A percentile compares a stretch with the other conserved stretches of the same genome.
Conservation (phyloP, 2,888 invertebrate species). For the Euproctis similis region DNA sequence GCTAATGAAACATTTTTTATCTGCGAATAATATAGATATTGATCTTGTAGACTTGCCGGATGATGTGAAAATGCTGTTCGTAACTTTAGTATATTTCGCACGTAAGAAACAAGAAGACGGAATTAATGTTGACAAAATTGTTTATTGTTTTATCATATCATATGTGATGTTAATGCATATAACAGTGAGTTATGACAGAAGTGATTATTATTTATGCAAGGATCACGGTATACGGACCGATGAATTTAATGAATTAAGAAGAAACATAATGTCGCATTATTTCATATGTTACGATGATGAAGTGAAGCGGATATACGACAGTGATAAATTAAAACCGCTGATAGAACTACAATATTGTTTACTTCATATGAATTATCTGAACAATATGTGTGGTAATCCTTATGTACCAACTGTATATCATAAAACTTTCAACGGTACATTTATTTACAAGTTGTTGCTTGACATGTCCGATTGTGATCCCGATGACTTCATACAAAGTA, state of each 20-base stretch:
- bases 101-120: conserved; percentile 14
- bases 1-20: conserved; percentile 15
- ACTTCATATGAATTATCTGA: conserved; percentile 31
- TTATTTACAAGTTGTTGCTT: conserved; percentile 26
- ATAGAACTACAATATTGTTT: conserved; percentile 33
- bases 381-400: conserved; percentile 30
- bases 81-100: conserved; percentile 30
- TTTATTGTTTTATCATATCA: conserved; percentile 26
- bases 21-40: conserved; percentile 10
- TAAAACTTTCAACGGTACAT: conserved; percentile 30
- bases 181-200: not conserved
- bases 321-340: conserved; percentile 17
- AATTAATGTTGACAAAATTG: conserved; percentile 13
- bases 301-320: conserved; percentile 15
- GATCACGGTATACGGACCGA: not conserved
- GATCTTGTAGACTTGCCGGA: conserved; percentile 18
- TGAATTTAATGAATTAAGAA: not conserved
- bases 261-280: too few species aligned
- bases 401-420: conserved; percentile 22
- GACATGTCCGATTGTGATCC: conserved; percentile 3
- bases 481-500: conserved; percentile 4
- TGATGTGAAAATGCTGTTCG: conserved; percentile 26
- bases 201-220: not conserved
- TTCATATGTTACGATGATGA: conserved; percentile 8
- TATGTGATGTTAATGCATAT: not conserved